These are phyloP conservation scores for Indicator indicator DNA, from an alignment of 2,113 vertebrate genomes.

Conservation along the genomic window DNA sequence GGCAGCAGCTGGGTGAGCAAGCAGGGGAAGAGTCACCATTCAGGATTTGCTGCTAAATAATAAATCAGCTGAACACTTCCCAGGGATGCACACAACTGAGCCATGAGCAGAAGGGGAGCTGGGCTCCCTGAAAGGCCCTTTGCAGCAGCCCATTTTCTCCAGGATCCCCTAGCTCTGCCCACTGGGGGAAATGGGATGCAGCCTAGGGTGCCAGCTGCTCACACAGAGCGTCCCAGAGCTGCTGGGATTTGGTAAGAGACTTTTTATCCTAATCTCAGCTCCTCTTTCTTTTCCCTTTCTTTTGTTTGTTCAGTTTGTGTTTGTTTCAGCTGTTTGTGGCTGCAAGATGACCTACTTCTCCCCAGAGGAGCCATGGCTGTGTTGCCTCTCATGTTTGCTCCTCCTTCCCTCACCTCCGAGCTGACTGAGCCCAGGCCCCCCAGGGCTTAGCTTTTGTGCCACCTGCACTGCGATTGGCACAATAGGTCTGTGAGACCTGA, in stretches of 20 bases:
- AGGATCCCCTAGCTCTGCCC: not conserved
- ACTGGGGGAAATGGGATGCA: rapidly evolving
- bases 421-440: not conserved
- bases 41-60: too few species aligned
- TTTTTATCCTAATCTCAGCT: not conserved
- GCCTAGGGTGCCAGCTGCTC: not conserved
- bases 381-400: not conserved
- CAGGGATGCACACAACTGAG: not conserved
- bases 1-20: not conserved
- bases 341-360: not conserved
- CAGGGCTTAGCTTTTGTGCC: not conserved
- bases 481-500: not conserved
- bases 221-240: not conserved
- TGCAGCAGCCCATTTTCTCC: not conserved
- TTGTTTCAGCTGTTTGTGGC: not conserved
- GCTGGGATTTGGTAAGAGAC: not conserved
- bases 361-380: rapidly evolving
- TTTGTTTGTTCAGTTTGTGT: not conserved
- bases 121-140: not conserved
- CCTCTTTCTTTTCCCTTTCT: not conserved
- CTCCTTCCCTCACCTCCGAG: not conserved
- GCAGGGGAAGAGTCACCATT: not conserved
- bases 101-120: not conserved
- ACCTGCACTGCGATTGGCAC: not conserved
- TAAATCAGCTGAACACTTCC: not conserved